Percentiles rank a stretch among this genome's conserved stretches.
phyloP scores from a whole-genome alignment of 2,113 vertebrate species.

The Genyomyrus donnyi region DNA sequence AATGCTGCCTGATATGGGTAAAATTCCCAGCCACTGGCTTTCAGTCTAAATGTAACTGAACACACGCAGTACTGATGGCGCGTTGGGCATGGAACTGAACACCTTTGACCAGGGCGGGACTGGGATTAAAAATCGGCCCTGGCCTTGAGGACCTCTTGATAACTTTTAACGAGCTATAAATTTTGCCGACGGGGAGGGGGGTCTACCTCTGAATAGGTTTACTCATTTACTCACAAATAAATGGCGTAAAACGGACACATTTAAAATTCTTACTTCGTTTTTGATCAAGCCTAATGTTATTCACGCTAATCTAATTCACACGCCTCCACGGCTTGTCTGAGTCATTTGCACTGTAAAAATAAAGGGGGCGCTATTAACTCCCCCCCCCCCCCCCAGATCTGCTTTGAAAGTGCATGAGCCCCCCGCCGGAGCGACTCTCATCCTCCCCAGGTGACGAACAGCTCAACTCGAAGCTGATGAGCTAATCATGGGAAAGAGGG shows the following conservation, averaged over 20 bases:
- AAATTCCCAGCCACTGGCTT: not conserved
- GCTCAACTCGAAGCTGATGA: not conserved
- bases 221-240: too few species aligned
- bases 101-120: not conserved
- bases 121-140: not conserved
- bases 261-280: not conserved
- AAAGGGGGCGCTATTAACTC: not conserved
- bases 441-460: conserved; percentile 4
- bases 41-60: not conserved
- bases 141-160: not conserved
- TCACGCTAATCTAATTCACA: not conserved
- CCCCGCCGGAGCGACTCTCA: not conserved
- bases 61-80: not conserved
- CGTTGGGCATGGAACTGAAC: not conserved
- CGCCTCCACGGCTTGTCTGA: not conserved
- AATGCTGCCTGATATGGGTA: not conserved
- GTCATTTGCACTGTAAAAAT: not conserved
- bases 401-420: not conserved
- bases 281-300: not conserved
- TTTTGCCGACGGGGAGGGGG: not conserved
- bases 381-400: not conserved
- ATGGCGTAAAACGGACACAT: not conserved
- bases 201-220: not conserved
- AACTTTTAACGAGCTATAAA: not conserved
- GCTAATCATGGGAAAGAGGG: not conserved